phyloP scores from a whole-genome alignment of 2,113 vertebrate genomes.

The Bubalus kerabau region DNA sequence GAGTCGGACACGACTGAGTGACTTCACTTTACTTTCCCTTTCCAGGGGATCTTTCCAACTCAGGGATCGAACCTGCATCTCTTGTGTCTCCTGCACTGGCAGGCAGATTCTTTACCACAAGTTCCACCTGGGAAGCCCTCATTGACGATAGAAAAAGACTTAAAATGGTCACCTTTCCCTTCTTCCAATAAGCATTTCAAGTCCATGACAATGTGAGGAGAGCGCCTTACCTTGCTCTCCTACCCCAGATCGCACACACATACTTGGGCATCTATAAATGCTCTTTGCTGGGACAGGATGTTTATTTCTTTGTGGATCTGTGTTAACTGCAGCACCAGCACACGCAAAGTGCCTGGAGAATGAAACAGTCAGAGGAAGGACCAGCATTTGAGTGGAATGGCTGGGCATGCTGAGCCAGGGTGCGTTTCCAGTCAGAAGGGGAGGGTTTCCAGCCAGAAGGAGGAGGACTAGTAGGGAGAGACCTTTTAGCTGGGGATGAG shows the following conservation, averaged over 20 bases:
- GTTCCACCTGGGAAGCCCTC: neutral
- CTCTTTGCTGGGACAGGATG: constrained; percentile 19
- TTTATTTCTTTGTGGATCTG: constrained; percentile 32
- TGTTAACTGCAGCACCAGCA: constrained; percentile 32
- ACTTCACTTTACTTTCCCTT: neutral
- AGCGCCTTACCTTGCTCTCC: neutral
- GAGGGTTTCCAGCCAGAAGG: neutral
- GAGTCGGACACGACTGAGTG: no score
- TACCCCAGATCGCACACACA: neutral
- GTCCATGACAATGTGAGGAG: neutral
- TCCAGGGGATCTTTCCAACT: neutral
- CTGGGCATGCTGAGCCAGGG: neutral
- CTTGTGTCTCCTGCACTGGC: neutral
- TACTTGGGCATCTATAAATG: neutral
- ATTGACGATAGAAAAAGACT: neutral
- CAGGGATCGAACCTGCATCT: neutral
- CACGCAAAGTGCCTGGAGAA: constrained; percentile 32
- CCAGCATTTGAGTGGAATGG: neutral
- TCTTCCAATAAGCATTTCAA: neutral
- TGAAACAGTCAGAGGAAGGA: neutral
- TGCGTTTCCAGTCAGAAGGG: neutral
- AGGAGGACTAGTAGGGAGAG: neutral
- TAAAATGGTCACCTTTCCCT: neutral
- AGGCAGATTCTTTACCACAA: neutral
- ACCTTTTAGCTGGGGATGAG: neutral